Conservation (phyloP, 64 coral and sea anemone species). For the Stichodactyla helianthus region DNA sequence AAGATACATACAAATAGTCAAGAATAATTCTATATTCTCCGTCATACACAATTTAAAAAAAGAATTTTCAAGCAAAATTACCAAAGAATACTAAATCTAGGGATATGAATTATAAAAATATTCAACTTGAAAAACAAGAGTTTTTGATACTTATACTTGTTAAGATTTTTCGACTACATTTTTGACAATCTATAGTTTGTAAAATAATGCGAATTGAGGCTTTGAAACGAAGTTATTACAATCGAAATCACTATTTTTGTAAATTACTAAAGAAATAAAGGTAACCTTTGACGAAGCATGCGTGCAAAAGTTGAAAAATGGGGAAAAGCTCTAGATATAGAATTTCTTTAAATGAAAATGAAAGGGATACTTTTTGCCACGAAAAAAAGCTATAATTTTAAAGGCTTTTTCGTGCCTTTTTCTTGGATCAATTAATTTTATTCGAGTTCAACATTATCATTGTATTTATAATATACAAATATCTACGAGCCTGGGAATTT, state of each 20-base stretch:
- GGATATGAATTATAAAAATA: no score
- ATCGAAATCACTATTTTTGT: neutral
- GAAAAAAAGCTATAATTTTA: neutral
- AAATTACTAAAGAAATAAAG: neutral
- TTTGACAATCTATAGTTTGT: no score
- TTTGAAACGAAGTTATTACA: no score
- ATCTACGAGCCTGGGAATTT: neutral
- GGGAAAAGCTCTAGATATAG: neutral
- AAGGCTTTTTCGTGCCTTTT: neutral
- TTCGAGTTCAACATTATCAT: neutral
- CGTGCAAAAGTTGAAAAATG: neutral
- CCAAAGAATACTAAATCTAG: no score
- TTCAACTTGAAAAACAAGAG: no score
- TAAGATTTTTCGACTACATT: no score
- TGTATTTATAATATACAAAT: neutral
- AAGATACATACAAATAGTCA: no score
- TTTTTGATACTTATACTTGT: no score
- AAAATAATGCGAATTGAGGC: no score
- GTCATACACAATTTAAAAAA: no score
- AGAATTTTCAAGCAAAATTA: no score
- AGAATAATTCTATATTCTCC: no score
- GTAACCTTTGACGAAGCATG: neutral
- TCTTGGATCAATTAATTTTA: neutral
- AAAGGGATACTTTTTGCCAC: neutral
- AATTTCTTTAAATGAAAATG: neutral